phyloP scores from a whole-genome alignment of 2,888 invertebrate species.

The Chrysomela aeneicollis region DNA sequence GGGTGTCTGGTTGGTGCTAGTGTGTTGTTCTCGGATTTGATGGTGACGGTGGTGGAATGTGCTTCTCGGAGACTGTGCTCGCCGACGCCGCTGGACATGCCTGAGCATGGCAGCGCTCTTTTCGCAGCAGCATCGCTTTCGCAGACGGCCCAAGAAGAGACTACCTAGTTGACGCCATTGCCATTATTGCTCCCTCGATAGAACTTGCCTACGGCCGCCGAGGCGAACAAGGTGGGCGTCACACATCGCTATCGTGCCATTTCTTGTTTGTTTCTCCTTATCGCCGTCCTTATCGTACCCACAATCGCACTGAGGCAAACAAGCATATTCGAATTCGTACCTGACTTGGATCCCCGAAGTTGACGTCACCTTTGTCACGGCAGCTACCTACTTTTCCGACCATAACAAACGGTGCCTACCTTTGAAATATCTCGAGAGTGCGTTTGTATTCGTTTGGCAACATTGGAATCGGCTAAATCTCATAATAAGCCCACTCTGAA shows the following conservation, averaged over 20 bases:
- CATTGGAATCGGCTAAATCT: too few relatives aligned
- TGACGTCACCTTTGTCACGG: not conserved
- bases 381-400: conserved; percentile 1
- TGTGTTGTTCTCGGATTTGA: conserved; percentile 55
- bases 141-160: conserved; percentile 65
- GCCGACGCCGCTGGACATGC: conserved; percentile 33
- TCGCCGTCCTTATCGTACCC: too few relatives aligned
- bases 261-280: not conserved
- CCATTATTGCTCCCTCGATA: conserved; percentile 56
- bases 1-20: conserved; percentile 8
- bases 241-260: not conserved
- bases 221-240: conserved; percentile 59
- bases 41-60: conserved; percentile 60
- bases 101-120: conserved; percentile 65
- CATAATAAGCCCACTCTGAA: not conserved
- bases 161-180: conserved; percentile 64
- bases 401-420: not conserved
- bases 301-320: not conserved
- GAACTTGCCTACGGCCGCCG: conserved; percentile 58
- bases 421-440: not conserved
- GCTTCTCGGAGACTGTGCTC: not conserved
- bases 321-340: not conserved
- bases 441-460: not conserved
- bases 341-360: not conserved
- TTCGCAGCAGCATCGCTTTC: conserved; percentile 63